Conservation (phyloP, 2,888 invertebrate genomes). For the Lycocerus yunnanus region DNA sequence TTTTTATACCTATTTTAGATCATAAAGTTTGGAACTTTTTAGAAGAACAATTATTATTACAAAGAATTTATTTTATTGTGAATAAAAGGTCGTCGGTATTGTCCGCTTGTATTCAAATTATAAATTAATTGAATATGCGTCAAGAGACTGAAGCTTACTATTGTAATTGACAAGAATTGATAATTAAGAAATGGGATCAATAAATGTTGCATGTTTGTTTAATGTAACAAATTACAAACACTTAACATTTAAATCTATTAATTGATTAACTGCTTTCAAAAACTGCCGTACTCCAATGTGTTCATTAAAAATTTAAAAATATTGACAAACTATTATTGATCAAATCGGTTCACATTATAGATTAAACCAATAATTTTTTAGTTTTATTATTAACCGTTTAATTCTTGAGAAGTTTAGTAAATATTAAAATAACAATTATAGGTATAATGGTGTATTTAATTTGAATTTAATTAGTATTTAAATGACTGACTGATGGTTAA, state of each 20-base stretch:
- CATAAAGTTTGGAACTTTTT: no score
- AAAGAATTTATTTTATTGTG: background rate
- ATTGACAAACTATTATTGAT: background rate
- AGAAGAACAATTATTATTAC: background rate
- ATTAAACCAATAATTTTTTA: no score
- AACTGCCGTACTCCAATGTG: background rate
- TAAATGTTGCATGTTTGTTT: background rate
- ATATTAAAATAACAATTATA: no score
- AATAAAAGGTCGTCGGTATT: background rate
- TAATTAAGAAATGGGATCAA: background rate
- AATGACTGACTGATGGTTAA: no score
- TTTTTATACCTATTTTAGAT: no score
- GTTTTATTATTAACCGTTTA: no score
- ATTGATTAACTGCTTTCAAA: background rate
- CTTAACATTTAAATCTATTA: background rate
- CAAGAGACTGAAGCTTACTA: background rate
- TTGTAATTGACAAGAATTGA: background rate
- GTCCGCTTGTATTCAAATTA: background rate
- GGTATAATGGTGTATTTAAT: no score
- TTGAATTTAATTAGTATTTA: no score
- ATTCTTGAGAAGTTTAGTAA: no score
- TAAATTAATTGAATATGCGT: background rate
- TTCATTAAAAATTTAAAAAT: background rate
- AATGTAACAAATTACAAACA: background rate
- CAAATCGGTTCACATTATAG: no score